Evolutionary conservation across 1,140 invertebrate genomes (phyloP), one percentile per base, ranked within the genome.

Genomic region (Homalodisca vitripennis): DNA sequence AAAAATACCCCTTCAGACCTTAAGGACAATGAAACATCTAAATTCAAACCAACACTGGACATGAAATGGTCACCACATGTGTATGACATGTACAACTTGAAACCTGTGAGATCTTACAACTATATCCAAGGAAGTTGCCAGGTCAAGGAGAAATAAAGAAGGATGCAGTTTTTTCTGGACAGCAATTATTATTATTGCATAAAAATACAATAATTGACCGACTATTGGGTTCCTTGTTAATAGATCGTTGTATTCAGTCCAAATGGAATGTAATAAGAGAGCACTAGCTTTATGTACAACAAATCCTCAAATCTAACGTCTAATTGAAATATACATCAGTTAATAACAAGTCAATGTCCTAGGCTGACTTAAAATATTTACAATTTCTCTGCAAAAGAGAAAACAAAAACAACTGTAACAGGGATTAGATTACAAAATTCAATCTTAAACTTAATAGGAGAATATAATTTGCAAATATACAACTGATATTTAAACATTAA

Each of bases 191-290:
- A 51, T 60, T 27, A 60, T 60, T 60, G 55, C 55, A 60, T 27
- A 60, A 27, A 60, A 60, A 22, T 60, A 60, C 55, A 60, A 60
- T 60, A 60, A 60, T 60, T 60, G 14, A 60, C 24, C n/a, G 55
- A 60, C 12, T 27, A 22, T 27, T 26, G 24, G 27, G 29, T 60
- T 60, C 55, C 55, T 60, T 60, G 55, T 60, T 27, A 60, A 60
- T 60, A 60, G 24, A 60, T 60, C 55, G 55, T 60, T 60, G 55
- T 60, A 60, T 22, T 60, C 55, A 60, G 55, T 60, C 55, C 55
- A 30, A 60, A 29, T 60, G 55, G 55, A 60, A 60, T 60, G 55
- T 60, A 60, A 30, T 30, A 60, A 60, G 55, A 60, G 55, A 60
- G 55, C 55, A n/a, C 55, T 60, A 60, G 29, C 26, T 10, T 27